A percentile compares a stretch with the other conserved stretches of the same genome.
phyloP scores from a whole-genome alignment of 1,140 invertebrate genomes.

The Tenebrio molitor region DNA sequence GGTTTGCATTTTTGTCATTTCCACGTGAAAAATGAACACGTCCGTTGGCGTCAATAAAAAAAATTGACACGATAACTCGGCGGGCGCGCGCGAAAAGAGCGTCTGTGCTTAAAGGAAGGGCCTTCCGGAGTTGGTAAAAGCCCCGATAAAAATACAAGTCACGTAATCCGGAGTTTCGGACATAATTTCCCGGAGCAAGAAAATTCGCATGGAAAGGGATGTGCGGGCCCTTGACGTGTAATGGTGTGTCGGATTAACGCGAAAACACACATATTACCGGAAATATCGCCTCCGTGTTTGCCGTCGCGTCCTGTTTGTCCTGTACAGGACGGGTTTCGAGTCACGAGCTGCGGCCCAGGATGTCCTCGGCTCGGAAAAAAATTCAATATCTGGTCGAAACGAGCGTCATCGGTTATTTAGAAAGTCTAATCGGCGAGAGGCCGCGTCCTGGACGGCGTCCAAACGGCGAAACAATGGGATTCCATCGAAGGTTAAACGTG shows the following conservation, averaged over 20 bases:
- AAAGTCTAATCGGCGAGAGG: conserved; percentile 28
- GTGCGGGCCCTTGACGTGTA: conserved; percentile 10
- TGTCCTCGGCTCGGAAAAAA: conserved; percentile 15
- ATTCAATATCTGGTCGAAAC: conserved; percentile 26
- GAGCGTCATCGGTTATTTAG: conserved; percentile 11
- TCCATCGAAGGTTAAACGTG: conserved; percentile 25
- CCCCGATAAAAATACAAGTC: conserved; percentile 20
- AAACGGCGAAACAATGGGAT: conserved; percentile 29
- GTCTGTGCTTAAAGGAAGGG: background rate
- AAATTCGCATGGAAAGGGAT: background rate
- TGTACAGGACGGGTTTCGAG: conserved; percentile 19
- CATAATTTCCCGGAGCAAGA: conserved; percentile 10
- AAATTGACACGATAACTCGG: background rate
- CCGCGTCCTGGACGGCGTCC: background rate
- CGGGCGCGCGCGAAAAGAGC: background rate
- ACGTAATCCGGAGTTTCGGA: conserved; percentile 23
- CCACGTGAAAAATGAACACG: too few species aligned
- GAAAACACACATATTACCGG: conserved; percentile 36
- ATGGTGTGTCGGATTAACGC: conserved; percentile 19
- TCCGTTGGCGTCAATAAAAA: background rate
- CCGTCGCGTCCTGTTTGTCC: conserved; percentile 13
- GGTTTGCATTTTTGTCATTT: background rate
- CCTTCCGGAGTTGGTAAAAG: conserved; percentile 15
- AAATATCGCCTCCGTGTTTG: conserved; percentile 21
- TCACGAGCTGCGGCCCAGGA: conserved; percentile 24